Evolutionary conservation across 1,140 invertebrate species (phyloP).

Genomic region (Lamellibrachia luymesi): DNA sequence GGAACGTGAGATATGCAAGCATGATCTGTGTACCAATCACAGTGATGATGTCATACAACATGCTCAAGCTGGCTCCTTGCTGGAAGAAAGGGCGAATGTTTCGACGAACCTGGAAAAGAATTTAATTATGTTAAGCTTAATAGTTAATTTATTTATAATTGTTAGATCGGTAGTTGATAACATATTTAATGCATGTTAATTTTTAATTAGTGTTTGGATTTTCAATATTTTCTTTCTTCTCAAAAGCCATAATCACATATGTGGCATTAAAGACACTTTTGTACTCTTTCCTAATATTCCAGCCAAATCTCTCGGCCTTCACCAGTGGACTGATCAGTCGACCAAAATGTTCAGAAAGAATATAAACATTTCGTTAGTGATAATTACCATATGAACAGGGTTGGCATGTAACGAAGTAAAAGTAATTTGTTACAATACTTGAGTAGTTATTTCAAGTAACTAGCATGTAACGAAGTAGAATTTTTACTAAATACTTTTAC

Average conservation of each 20-base stretch:
- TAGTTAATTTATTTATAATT: constrained; percentile 6
- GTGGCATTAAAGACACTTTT: background rate
- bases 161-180: constrained; percentile 15
- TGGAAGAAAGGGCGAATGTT: constrained; percentile 76
- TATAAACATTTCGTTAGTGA: too few species aligned
- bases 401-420: too few species aligned
- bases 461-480: too few species aligned
- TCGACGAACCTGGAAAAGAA: constrained; percentile 65
- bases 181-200: constrained; percentile 8
- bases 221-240: background rate
- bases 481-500: too few species aligned
- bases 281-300: background rate
- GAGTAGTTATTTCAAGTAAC: too few species aligned
- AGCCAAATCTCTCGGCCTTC: too few species aligned
- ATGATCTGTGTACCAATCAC: constrained; percentile 76
- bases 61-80: constrained; percentile 50
- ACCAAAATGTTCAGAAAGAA: too few species aligned
- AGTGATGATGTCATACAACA: constrained; percentile 46
- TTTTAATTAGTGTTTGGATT: constrained; percentile 9
- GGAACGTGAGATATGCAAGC: constrained; percentile 83
- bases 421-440: too few species aligned
- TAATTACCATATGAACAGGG: background rate
- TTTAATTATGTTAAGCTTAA: background rate
- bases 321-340: too few species aligned
- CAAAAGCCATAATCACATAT: constrained; percentile 17